Conservation (phyloP, 2,888 invertebrate species). For the Brachyptera risi region DNA sequence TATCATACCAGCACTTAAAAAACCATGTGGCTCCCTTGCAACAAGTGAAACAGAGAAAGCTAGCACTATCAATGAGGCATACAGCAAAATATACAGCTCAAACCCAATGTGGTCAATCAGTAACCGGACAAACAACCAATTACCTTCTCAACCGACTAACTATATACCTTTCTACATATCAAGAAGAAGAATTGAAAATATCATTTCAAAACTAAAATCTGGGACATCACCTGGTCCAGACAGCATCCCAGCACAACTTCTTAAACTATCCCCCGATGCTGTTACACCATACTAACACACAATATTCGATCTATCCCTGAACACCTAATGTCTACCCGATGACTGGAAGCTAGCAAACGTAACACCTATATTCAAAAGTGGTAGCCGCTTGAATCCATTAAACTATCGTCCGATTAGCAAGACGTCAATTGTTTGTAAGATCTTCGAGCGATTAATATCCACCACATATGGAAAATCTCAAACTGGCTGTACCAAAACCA, state of each 20-base stretch:
- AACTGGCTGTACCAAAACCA: too few relatives aligned
- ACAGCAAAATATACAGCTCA: not conserved
- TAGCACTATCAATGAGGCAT: not conserved
- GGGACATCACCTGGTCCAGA: not conserved
- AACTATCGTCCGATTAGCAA: slow-evolving; percentile 5
- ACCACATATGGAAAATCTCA: too few relatives aligned
- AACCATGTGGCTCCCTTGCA: not conserved
- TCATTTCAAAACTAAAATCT: not conserved
- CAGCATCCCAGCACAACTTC: not conserved
- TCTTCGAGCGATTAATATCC: too few relatives aligned
- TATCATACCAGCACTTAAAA: not conserved
- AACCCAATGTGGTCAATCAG: not conserved
- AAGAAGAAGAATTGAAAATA: not conserved
- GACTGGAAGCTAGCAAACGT: not conserved
- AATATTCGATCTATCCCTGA: not conserved
- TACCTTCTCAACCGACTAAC: not conserved
- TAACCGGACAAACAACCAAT: not conserved
- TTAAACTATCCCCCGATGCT: not conserved
- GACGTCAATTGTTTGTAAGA: not conserved
- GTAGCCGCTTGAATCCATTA: not conserved
- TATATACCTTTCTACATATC: not conserved
- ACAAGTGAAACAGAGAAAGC: not conserved
- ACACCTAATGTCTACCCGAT: not conserved
- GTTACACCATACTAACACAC: not conserved
- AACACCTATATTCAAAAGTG: not conserved